Base-by-base conservation (phyloP, 1,140 invertebrate genomes). In the Eupeodes corollae region DNA sequence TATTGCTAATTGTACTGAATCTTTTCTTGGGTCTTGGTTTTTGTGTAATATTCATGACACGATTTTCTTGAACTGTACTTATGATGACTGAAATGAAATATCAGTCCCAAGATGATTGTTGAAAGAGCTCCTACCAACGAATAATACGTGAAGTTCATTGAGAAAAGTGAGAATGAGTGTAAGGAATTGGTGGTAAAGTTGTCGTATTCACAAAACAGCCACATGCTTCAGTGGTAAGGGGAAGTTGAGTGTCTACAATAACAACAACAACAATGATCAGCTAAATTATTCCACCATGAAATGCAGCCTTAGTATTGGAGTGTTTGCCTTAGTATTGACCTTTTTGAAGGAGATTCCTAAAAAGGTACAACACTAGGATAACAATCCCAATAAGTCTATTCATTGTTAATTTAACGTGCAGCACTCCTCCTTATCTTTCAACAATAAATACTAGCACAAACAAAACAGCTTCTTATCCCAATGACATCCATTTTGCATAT, bases 361-460 rank as follows among this genome's bases (percentile, higher is more conserved):
- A n/a, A 0, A 84, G 83, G 61, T 92, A 93, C 5, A 92, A 66
- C 1, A 88, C 89, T 5, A 92, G 65, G 1, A 88, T 79, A 0
- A 91, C 84, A 14, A 89, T 90, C 3, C 88, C 87, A 3, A 91
- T 84, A 58, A 91, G 84, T 0, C 90, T 89, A 60, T 91, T 91
- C 42, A 92, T 84, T 6, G 85, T 89, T 0, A 92, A 63, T 0
- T 88, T 87, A 0, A 88, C 83, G 71, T 93, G 83, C 31, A 92
- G 72, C 11, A 91, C 79, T 13, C 86, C 81, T 0, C 88, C 88
- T 16, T 91, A 66, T 54, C 80, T 75, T 57, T 87, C 83, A 0
- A 88, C 85, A 0, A 90, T 68, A 58, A 91, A 92, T 2, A 90
- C 81, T 48, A 78, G 44, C 0, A 69, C 74, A 11, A 77, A 67